Evolutionary conservation across 2,888 invertebrate species (phyloP), one percentile per base, ranked within the genome.

Genomic region (Mesoligia furuncula): DNA sequence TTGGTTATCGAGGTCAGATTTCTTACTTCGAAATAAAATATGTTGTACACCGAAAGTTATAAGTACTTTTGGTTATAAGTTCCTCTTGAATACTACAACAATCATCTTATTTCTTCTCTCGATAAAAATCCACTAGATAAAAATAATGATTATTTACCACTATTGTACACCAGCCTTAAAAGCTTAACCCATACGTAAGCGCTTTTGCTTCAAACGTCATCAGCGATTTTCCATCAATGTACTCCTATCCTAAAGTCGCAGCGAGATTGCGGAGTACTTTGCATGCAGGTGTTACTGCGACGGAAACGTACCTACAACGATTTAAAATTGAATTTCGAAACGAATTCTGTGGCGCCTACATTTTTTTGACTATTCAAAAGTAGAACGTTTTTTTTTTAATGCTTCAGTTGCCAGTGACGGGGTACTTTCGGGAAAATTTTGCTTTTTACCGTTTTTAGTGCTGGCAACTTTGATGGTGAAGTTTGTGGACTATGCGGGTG

Each of bases 271-370:
- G 48, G 72, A 86, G 90, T 86, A 87, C 81, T 90, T 90, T 87
- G 89, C 86, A 91, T 90, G 91, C 91, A 90, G 89, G 91, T 89
- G 91, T 79, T 81, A 80, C 88, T 68, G 39, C 75, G 65, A 68
- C 76, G 72, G 70, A 79, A 87, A 84, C 68, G 78, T 87, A 80
- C 85, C 73, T 80, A 75, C 57, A 75, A 67, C 71, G 83, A 79
- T 89, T 81, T 83, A 81, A 89, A 88, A 86, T 89, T 85, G 83
- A 78, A 88, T 88, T 83, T 83, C n/a, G 65, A 88, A 80, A 62
- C 27, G 59, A 82, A 72, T 75, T 79, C 65, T 42, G 64, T 54
- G n/a, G 68, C 57, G 39, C 77, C 36, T 36, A 54, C 15, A 11
- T 79, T 85, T 77, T 84, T 77, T 85, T 77, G 39, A 76, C 67